These are phyloP conservation scores for Nixonia krombeini DNA, from an alignment of 1,140 invertebrate genomes.

Conservation along the genomic window DNA sequence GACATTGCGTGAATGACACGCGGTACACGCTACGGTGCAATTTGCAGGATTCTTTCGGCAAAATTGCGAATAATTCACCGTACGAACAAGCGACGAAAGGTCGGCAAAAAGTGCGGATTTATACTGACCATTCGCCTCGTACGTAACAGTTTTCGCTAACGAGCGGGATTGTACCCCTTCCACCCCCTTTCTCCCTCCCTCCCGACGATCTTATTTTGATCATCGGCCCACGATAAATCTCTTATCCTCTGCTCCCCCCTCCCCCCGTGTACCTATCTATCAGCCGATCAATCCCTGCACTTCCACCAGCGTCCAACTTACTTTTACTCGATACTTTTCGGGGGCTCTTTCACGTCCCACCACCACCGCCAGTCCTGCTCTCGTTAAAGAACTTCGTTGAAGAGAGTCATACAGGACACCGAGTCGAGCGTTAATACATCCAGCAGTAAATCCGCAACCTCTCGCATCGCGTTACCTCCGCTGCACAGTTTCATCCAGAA, in stretches of 20 bases:
- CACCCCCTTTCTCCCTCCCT: neutral
- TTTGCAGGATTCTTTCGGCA: neutral
- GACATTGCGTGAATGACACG: neutral
- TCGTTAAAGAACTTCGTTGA: conserved; percentile 48
- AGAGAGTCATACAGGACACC: conserved; percentile 44
- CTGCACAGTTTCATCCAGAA: too few species aligned
- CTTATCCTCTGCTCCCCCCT: conserved; percentile 4
- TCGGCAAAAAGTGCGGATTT: neutral
- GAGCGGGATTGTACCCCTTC: neutral
- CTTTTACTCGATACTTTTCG: conserved; percentile 50
- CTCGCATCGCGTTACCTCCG: too few species aligned
- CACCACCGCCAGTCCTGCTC: conserved; percentile 46
- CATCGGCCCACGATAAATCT: neutral
- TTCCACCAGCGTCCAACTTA: conserved; percentile 40
- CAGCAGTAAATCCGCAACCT: conserved; percentile 42
- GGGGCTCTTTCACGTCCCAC: conserved; percentile 49
- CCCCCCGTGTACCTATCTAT: conserved; percentile 23
- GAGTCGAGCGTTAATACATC: conserved; percentile 49
- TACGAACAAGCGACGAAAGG: neutral
- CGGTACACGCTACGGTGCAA: neutral
- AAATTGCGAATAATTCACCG: neutral
- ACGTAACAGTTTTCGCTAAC: neutral
- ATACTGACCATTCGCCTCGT: neutral
- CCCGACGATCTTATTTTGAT: neutral
- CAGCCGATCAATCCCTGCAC: conserved; percentile 36